phyloP scores from a whole-genome alignment of 2,113 vertebrate genomes.

The Ciconia boyciana region DNA sequence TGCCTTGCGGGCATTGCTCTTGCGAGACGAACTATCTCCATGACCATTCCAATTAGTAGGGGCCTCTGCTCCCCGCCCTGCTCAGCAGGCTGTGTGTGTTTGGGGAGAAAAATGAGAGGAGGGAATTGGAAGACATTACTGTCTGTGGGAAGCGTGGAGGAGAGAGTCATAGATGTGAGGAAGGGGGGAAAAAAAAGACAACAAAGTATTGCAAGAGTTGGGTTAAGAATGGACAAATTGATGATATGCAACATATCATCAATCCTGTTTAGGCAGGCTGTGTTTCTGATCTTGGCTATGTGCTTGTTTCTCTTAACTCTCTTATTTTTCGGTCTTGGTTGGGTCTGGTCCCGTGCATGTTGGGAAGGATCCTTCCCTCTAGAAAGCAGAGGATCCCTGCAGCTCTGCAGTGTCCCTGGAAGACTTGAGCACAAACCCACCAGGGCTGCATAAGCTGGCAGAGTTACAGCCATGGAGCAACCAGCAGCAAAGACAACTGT shows the following conservation, averaged over 20 bases:
- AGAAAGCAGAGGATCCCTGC: neutral
- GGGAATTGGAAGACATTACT: neutral
- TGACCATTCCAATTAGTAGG: neutral
- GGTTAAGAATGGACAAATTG: neutral
- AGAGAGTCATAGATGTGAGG: neutral
- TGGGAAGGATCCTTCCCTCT: neutral
- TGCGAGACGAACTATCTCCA: neutral
- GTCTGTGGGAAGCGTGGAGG: neutral
- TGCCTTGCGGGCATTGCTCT: neutral
- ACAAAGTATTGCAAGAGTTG: neutral
- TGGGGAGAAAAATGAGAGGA: neutral
- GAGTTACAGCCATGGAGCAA: neutral
- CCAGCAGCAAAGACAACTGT: neutral
- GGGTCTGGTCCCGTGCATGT: neutral
- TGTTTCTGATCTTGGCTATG: neutral
- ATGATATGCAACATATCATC: neutral
- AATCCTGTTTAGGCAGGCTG: neutral
- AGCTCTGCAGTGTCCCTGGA: neutral
- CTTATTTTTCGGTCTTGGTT: neutral
- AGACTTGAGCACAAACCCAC: neutral
- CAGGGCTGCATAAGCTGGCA: neutral
- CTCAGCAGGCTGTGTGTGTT: neutral
- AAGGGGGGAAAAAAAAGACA: neutral
- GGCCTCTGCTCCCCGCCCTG: neutral
- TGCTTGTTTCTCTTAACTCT: neutral